Base-by-base conservation (phyloP, 1,140 invertebrate species). In the Lutraria rhynchaena region DNA sequence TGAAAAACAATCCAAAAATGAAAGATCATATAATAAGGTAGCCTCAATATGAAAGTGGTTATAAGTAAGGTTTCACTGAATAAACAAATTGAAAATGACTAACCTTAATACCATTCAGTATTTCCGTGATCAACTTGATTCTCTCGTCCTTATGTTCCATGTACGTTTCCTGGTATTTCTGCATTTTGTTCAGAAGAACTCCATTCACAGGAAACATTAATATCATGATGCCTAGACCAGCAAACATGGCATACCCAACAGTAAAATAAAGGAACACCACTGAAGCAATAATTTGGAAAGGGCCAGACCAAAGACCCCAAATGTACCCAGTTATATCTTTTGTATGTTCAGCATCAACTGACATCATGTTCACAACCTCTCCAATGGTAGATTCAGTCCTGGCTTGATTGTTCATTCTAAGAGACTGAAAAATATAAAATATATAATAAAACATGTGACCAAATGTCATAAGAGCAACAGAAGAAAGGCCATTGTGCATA, bases 191-290 rank as follows among this genome's bases (percentile, higher is more conserved):
- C 1, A 97, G 96, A 81, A 98, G 95, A 58, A 96, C 93, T 2
- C 95, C 96, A 69, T 87, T 87, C 3, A 87, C n/a, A n/a, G 97
- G 97, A 84, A 98, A 96, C 41, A 98, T 93, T 70, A 98, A 94
- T 22, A 98, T 95, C 97, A 99, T 98, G 5, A 99, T 96, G 60
- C 95, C 95, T 29, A 99, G 92, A 46, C 97, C 98, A 46, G 98
- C 96, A 3, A 99, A 92, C 9, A 98, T 97, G 0, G 97, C 96
- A 0, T 95, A 95, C 1, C 98, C 95, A 5, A 94, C 77, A n/a
- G 90, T 87, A 27, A 89, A 80, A 82, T 90, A 94, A 7, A 94
- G 89, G 70, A 94, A 91, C 24, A 88, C 88, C 7, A 93, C 55
- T 17, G 89, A 87, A 1, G 93, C 33, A 19, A 75, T 51, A 9